Evolutionary conservation across 2,888 invertebrate genomes (phyloP).

Genomic region (Andricus quercusramuli): DNA sequence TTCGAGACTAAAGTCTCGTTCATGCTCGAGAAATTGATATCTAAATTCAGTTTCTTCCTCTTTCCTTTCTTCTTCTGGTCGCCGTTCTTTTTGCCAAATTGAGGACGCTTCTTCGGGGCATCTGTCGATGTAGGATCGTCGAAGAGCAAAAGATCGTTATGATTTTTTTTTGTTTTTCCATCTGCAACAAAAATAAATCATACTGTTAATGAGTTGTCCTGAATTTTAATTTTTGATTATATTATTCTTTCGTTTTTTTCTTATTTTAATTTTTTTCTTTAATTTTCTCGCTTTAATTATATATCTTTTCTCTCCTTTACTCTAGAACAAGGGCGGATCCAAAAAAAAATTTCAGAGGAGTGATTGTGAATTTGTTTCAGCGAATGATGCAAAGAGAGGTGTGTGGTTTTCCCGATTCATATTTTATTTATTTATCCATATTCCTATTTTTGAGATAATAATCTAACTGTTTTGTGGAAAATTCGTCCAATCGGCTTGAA

Average conservation of each 20-base stretch:
- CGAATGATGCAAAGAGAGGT: no score
- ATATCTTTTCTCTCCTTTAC: not conserved
- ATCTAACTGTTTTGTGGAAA: no score
- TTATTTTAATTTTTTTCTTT: no score
- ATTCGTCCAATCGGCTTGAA: no score
- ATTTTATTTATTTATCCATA: no score
- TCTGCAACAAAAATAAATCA: conserved; percentile 14
- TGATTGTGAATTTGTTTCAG: no score
- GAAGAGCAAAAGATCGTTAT: not conserved
- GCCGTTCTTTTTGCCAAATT: conserved; percentile 12
- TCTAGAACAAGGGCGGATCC: not conserved
- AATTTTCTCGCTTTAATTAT: not conserved
- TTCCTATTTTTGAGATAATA: no score
- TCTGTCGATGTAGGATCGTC: conserved; percentile 25
- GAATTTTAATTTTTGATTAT: no score
- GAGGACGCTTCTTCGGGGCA: conserved; percentile 9
- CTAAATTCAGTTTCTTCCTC: conserved; percentile 24
- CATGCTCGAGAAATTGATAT: conserved; percentile 19
- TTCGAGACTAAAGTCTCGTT: conserved; percentile 31
- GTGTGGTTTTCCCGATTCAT: no score
- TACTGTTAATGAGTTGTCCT: not conserved
- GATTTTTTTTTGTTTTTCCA: conserved; percentile 12
- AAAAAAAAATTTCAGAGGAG: no score
- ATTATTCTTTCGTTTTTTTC: not conserved
- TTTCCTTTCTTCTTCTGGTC: conserved; percentile 19